A percentile compares a stretch with the other conserved stretches of the same genome.
phyloP scores from a whole-genome alignment of 2,113 vertebrate species.

The Elachura formosa region DNA sequence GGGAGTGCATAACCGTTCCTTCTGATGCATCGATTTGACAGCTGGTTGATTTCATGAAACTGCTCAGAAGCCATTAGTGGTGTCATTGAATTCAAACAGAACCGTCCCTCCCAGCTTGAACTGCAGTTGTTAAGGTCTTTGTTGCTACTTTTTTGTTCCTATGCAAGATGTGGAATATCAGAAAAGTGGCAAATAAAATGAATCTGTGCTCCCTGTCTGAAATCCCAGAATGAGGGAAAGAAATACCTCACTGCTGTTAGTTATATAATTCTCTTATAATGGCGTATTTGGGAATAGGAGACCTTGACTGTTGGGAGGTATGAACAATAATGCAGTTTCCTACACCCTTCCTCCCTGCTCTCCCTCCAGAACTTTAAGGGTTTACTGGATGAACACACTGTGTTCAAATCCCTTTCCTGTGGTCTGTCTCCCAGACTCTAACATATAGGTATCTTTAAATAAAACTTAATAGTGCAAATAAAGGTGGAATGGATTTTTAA shows the following conservation, averaged over 20 bases:
- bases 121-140: constrained; percentile 84
- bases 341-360: neutral
- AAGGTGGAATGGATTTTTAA: too few species aligned
- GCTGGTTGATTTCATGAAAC: constrained; percentile 97
- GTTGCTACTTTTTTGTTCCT: constrained; percentile 77
- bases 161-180: constrained; percentile 56
- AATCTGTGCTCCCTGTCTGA: constrained; percentile 47
- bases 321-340: neutral
- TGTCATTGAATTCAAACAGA: constrained; percentile 96
- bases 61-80: constrained; percentile 98
- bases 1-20: constrained; percentile 90
- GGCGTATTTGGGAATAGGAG: neutral
- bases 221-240: constrained; percentile 32
- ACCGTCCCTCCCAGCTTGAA: constrained; percentile 86
- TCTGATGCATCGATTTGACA: constrained; percentile 96
- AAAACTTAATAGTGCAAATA: neutral
- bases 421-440: fast-evolving
- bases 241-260: constrained; percentile 14
- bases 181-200: constrained; percentile 38
- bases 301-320: neutral
- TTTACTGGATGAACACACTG: neutral
- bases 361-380: neutral
- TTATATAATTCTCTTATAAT: constrained; percentile 11
- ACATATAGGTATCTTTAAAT: neutral
- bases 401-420: neutral